Evolutionary conservation across 2,888 invertebrate species (phyloP).

Genomic region (Hypercompe scribonia): DNA sequence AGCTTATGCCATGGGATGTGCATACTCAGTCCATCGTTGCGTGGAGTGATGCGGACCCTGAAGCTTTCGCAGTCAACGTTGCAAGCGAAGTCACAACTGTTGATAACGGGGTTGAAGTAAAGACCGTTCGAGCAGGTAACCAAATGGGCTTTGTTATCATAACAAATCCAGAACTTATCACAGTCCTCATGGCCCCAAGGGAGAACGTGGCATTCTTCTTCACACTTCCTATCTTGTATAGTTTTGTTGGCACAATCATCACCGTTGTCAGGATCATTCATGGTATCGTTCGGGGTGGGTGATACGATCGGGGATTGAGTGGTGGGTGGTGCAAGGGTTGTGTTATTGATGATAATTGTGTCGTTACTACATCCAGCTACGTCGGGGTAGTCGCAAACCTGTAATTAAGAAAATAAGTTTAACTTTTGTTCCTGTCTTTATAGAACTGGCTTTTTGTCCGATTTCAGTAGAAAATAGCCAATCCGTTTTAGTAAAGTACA

Average conservation of each 20-base stretch:
- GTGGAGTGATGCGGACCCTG: conserved; percentile 52
- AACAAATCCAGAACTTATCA: conserved; percentile 76
- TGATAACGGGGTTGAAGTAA: conserved; percentile 67
- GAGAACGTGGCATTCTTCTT: conserved; percentile 63
- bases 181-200: conserved; percentile 77
- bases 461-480: too few relatives aligned
- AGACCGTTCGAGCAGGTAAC: conserved; percentile 72
- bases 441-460: too few relatives aligned
- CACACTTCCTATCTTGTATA: conserved; percentile 52
- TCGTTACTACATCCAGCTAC: conserved; percentile 42
- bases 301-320: background rate
- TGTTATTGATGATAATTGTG: background rate
- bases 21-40: conserved; percentile 60
- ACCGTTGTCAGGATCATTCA: background rate
- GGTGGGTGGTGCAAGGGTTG: background rate
- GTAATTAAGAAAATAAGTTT: conserved; percentile 8
- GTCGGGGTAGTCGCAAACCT: conserved; percentile 53
- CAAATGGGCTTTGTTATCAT: conserved; percentile 56
- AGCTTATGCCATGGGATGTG: conserved; percentile 68
- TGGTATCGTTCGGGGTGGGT: background rate
- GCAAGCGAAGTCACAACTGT: conserved; percentile 72
- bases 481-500: too few relatives aligned
- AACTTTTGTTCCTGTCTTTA: background rate
- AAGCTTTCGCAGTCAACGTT: conserved; percentile 66
- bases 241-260: background rate